These are phyloP conservation scores for Luperina testacea DNA, from an alignment of 2,888 invertebrate species.

Conservation along the genomic window DNA sequence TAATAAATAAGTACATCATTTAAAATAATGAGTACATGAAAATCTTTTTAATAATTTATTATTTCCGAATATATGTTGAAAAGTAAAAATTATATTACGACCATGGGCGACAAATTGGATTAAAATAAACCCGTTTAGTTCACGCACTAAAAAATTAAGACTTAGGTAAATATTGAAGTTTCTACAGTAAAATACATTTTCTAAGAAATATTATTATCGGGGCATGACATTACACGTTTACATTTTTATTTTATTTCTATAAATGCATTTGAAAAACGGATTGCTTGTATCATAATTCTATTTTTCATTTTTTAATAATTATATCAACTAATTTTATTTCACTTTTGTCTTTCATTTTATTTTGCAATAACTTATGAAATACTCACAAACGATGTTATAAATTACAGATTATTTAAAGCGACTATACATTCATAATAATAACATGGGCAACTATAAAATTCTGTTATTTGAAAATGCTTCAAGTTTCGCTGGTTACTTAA, in stretches of 20 bases:
- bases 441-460: conserved; percentile 36
- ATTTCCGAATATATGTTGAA: background rate
- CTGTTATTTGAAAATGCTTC: conserved; percentile 41
- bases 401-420: conserved; percentile 58
- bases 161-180: conserved; percentile 12
- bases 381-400: conserved; percentile 56
- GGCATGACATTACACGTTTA: conserved; percentile 37
- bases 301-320: conserved; percentile 64
- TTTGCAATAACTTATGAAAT: conserved; percentile 69
- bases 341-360: conserved; percentile 88
- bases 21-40: background rate
- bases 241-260: conserved; percentile 43
- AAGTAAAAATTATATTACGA: background rate
- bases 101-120: conserved; percentile 20
- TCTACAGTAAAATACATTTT: conserved; percentile 47
- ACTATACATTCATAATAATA: conserved; percentile 52
- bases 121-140: conserved; percentile 22
- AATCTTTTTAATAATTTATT: background rate
- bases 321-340: conserved; percentile 83
- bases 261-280: conserved; percentile 54
- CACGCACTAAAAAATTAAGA: conserved; percentile 34
- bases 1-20: background rate
- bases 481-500: conserved; percentile 21
- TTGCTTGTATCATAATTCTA: conserved; percentile 65
- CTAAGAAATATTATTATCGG: conserved; percentile 46